phyloP scores from a whole-genome alignment of 2,797 vertebrate genomes.

The Acipenser ruthenus region DNA sequence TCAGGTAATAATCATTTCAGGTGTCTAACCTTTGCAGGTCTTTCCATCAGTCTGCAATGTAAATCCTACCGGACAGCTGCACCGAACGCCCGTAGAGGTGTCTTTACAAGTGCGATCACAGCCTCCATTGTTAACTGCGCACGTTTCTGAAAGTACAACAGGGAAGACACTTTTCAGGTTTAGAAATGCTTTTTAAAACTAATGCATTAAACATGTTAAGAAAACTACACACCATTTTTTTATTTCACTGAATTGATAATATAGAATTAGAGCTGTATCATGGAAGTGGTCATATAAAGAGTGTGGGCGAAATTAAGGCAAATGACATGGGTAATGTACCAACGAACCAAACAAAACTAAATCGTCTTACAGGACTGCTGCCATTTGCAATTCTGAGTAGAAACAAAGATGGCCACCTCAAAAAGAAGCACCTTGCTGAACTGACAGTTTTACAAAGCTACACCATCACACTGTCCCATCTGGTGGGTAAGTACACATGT shows the following conservation, averaged over 20 bases:
- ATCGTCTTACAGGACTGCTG: not conserved
- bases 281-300: too few relatives aligned
- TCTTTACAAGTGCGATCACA: slow-evolving; percentile 96
- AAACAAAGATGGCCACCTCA: slow-evolving; percentile 11
- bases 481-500: slow-evolving; percentile 41
- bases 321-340: too few relatives aligned
- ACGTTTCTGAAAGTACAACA: slow-evolving; percentile 74
- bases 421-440: not conserved
- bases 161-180: slow-evolving; percentile 23
- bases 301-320: too few relatives aligned
- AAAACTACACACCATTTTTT: too few relatives aligned
- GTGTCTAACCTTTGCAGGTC: slow-evolving; percentile 84
- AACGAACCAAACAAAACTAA: too few relatives aligned
- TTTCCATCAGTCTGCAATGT: slow-evolving; percentile 89
- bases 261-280: too few relatives aligned
- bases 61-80: slow-evolving; percentile 91
- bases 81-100: slow-evolving; percentile 95
- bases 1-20: too few relatives aligned
- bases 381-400: slow-evolving; percentile 9
- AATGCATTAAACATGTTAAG: too few relatives aligned
- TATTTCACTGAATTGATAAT: too few relatives aligned
- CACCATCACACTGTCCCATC: slow-evolving; percentile 37
- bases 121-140: slow-evolving; percentile 91
- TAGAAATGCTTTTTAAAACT: too few relatives aligned
- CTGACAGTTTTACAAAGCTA: slow-evolving; percentile 34